phyloP scores from a whole-genome alignment of 2,888 invertebrate species.

The Mimas tiliae region DNA sequence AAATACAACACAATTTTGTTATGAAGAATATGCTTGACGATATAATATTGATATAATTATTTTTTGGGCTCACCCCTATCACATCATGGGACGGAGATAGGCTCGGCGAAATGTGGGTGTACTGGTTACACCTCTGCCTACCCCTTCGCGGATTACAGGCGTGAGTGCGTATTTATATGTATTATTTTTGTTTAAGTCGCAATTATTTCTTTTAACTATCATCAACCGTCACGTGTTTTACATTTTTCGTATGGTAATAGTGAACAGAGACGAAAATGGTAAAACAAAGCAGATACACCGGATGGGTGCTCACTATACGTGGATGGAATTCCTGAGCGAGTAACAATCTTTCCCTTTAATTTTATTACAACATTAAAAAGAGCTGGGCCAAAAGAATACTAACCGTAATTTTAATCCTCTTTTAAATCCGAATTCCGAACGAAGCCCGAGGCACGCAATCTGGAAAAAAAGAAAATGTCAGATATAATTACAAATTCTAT shows the following conservation, averaged over 20 bases:
- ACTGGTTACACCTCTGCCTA: too few relatives aligned
- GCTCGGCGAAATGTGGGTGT: too few relatives aligned
- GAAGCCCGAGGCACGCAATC: conserved; percentile 46
- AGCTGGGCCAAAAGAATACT: conserved; percentile 42
- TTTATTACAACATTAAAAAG: not conserved
- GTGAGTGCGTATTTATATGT: too few relatives aligned
- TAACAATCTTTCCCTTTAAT: conserved; percentile 13
- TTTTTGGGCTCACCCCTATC: too few relatives aligned
- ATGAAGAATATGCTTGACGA: too few relatives aligned
- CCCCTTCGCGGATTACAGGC: too few relatives aligned
- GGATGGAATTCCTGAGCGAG: conserved; percentile 45
- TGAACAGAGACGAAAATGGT: conserved; percentile 2
- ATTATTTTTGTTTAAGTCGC: not conserved
- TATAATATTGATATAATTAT: too few relatives aligned
- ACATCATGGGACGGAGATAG: too few relatives aligned
- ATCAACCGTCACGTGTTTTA: not conserved
- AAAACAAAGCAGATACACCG: conserved; percentile 35
- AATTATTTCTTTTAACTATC: not conserved
- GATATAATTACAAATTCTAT: not conserved
- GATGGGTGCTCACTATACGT: conserved; percentile 53
- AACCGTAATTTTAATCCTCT: conserved; percentile 53
- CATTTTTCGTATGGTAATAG: not conserved
- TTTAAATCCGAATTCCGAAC: conserved; percentile 48
- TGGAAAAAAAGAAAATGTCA: conserved; percentile 42
- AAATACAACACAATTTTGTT: too few relatives aligned